Base-by-base conservation (phyloP, 1,140 invertebrate genomes). In the Neodiprion fabricii region DNA sequence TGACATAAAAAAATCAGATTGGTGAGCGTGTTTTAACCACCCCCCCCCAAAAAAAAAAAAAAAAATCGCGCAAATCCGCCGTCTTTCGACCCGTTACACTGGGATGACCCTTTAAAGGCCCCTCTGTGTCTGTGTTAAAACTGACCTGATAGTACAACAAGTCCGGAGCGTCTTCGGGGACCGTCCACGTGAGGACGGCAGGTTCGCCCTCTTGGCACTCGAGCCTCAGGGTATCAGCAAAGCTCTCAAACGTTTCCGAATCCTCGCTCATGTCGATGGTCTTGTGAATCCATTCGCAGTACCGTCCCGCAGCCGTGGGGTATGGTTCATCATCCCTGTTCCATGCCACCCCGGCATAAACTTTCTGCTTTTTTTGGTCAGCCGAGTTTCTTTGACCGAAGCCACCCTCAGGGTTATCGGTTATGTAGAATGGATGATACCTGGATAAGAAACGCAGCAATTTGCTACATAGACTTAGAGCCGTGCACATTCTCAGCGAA, bases 361-460 rank as follows among this genome's bases (percentile, higher is more conserved):
- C 90, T 70, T 90, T 90, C 77, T 95, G 92, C 48, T 91, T 90
- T 47, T 87, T 89, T 78, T 93, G 93, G 71, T 96, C 91, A 0
- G 88, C 87, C 67, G 91, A 91, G 1, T 88, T 91, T 80, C 95
- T 94, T 84, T 96, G 94, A 0, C 92, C 93, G 79, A 92, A 96
- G 3, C 95, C 96, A 68, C 96, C 96, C 83, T 96, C 94, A 0
- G 90, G 87, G 40, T 93, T 96, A 80, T 95, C 93, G 11, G 96
- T 97, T 79, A 99, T 97, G 86, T 99, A 99, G 81, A 99, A 93
- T 12, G 97, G 97, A 89, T 99, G 97, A 86, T 96, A 98, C 80
- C 93, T 94, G 72, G 74, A 78, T 72, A 7, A 5, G 3, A 17
- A 61, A 71, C 8, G 50, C 14, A 8, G 14, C 3, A 71, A 71